Base-by-base conservation (phyloP, 92 coral and sea anemone species). In the Parazoanthus atlanticus region DNA sequence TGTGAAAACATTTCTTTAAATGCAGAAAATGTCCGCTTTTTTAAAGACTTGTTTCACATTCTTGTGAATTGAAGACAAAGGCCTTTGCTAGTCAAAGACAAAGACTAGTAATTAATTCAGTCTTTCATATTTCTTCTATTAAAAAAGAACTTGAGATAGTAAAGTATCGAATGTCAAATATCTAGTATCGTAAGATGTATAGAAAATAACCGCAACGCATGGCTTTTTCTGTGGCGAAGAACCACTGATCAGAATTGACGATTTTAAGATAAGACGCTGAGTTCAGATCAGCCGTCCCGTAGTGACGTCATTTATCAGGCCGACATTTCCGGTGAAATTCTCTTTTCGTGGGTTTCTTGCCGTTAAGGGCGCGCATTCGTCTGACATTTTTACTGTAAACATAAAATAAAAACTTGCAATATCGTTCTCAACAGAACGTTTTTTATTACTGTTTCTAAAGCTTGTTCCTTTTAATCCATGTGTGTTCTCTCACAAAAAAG, bases 1-100 rank as follows among this genome's bases (percentile, higher is more conserved):
- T 43, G 78, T 69, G 78, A 84, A 38, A 41, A 70, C 54, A 84
- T 67, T 26, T 83, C 65, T 70, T 83, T 69, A 40, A 70, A 84
- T 34, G 61, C 29, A 19, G 52, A 84, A 71, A 69, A 3, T 31
- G 5, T 8, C 54, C 58, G 58, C 13, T 46, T 38, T 82, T 40
- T 41, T 26, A 66, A 66, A 64, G 58, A 81, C 49, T 82, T 33
- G 34, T 82, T 70, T 70, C 76, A 56, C 87, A 70, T 84, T 84
- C 87, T 84, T 84, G 78, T 46, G 78, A 84, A 28, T 26, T 29
- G 64, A 84, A 69, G 78, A 70, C 87, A 84, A 84, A 84, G 52
- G 41, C 67, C 74, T 66, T 33, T 61, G 71, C 85, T 30, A 32
- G 41, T 54, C 47, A 52, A 32, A 58, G 46, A 81, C 85, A 81